Conservation (phyloP, 35 echinoderm and acorn worm genomes). For the Patiria miniata region DNA sequence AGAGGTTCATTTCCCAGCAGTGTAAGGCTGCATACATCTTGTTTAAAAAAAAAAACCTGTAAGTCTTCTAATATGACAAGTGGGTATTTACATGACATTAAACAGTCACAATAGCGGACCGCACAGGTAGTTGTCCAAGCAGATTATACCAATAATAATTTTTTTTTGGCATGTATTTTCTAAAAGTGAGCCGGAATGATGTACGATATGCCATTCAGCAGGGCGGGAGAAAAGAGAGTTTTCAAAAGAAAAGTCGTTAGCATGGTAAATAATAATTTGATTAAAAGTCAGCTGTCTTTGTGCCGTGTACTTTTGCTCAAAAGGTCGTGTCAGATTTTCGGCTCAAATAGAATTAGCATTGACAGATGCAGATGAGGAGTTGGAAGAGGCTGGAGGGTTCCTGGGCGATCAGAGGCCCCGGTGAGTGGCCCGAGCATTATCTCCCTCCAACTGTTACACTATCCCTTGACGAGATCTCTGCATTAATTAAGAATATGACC, state of each 20-base stretch:
- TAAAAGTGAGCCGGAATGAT: too few relatives aligned
- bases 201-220: too few relatives aligned
- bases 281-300: constrained; percentile 28
- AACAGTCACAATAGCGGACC: too few relatives aligned
- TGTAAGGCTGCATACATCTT: too few relatives aligned
- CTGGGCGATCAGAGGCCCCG: background rate
- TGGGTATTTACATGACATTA: too few relatives aligned
- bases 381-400: background rate
- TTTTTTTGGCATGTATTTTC: too few relatives aligned
- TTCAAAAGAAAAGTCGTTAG: background rate
- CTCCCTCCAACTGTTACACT: constrained; percentile 21
- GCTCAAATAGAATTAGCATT: constrained; percentile 16
- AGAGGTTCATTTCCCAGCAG: too few relatives aligned
- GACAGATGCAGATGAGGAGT: constrained; percentile 27
- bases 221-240: too few relatives aligned
- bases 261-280: constrained; percentile 22
- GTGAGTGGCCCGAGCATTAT: background rate
- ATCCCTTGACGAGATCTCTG: constrained; percentile 27
- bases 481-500: constrained; percentile 34
- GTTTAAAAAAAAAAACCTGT: too few relatives aligned
- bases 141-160: too few relatives aligned
- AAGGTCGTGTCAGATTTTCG: constrained; percentile 20
- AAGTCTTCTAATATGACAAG: too few relatives aligned
- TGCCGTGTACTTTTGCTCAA: constrained; percentile 4
- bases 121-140: too few relatives aligned